Evolutionary conservation across 1,140 invertebrate species (phyloP), one percentile per base, ranked within the genome.

Genomic region (Brachionus rotundiformis): DNA sequence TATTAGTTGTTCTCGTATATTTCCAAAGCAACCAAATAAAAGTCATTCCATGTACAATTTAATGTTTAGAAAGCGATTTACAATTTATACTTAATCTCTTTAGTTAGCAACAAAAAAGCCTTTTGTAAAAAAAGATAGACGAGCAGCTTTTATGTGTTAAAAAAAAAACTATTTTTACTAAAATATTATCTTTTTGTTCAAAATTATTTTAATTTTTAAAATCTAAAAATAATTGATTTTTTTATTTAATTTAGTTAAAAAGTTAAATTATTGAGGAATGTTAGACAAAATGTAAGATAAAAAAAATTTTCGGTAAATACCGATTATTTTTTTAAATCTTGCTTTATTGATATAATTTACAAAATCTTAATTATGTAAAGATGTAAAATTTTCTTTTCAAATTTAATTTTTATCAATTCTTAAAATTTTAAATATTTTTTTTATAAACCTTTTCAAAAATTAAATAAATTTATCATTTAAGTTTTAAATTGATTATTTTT

Each of bases 361-460:
- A 25, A n/a, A 33, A 65, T 65, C 7, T n/a, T 6, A 65, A 65
- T 65, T 16, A 13, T 65, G 61, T 65, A 65, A 65, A 65, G 61
- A 31, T 65, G 61, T 65, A 65, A 65, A 31, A 65, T 65, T 65
- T 65, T 65, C 16, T 63, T n/a, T 65, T 65, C 31, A 11, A 33
- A 29, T 23, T 31, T n/a, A 31, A 31, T 65, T 65, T 65, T 65
- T 65, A 31, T n/a, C 4, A 31, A 31, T 65, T 65, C 27, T 31
- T 31, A 29, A 29, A 23, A 31, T 65, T 65, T 31, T 31, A 33
- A 65, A 27, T 19, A n/a, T 29, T 33, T 13, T 31, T 31, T 65
- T 31, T 41, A 41, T 11, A 65, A 65, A 54, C 7, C 31, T n/a
- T 65, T 65, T 33, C 11, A 11, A 31, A 65, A 23, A 65, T 65